Evolutionary conservation across 2,797 vertebrate genomes (phyloP).

Genomic region (Crocidura indochinensis): DNA sequence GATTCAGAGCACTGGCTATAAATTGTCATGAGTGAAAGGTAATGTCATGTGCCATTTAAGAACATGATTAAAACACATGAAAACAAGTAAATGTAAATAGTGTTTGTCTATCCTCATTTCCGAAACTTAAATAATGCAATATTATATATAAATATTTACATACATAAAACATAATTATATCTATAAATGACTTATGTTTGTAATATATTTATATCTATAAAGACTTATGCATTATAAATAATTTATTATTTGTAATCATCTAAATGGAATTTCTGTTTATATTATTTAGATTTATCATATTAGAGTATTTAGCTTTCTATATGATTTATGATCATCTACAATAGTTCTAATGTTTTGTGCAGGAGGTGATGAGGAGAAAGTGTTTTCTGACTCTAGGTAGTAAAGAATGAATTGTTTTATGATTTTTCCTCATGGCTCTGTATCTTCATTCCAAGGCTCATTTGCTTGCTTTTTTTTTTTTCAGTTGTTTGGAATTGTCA

Average conservation of each 20-base stretch:
- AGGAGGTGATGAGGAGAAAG: background rate
- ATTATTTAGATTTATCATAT: too few species aligned
- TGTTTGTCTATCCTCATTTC: background rate
- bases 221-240: too few species aligned
- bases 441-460: background rate
- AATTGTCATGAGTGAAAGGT: background rate
- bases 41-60: background rate
- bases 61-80: constrained; percentile 20
- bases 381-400: constrained; percentile 1
- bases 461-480: constrained; percentile 1
- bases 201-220: too few species aligned
- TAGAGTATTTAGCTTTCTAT: too few species aligned
- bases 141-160: too few species aligned
- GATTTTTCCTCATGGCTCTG: background rate
- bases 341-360: background rate
- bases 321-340: too few species aligned
- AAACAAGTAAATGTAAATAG: background rate
- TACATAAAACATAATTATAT: too few species aligned
- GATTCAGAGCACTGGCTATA: background rate
- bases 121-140: background rate
- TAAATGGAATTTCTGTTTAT: too few species aligned
- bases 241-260: too few species aligned
- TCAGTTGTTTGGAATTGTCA: background rate
- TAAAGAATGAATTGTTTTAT: background rate
- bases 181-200: too few species aligned